Conservation (phyloP, 2,113 vertebrate genomes). For the Mola mola region DNA sequence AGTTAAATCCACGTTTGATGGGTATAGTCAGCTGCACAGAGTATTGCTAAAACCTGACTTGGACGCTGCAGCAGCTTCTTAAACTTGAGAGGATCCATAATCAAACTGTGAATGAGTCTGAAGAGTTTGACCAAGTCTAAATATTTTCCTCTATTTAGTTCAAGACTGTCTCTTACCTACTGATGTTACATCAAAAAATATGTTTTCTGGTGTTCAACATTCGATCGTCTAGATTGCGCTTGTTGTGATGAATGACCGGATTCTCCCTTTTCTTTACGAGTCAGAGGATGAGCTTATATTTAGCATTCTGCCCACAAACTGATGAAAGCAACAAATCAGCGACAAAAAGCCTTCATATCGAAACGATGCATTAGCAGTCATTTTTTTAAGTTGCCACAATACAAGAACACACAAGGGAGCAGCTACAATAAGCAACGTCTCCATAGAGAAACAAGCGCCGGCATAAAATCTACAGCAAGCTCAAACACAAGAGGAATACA, state of each 20-base stretch:
- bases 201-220: neutral
- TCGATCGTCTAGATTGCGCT: neutral
- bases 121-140: too few species aligned
- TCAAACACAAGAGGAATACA: conserved; percentile 66
- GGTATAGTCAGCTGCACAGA: too few species aligned
- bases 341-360: conserved; percentile 23
- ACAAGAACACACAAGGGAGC: conserved; percentile 61
- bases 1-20: too few species aligned
- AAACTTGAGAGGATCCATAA: too few species aligned
- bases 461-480: conserved; percentile 61
- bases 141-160: too few species aligned
- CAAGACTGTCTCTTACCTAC: too few species aligned
- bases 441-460: conserved; percentile 43
- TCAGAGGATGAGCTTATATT: conserved; percentile 6
- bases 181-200: too few species aligned
- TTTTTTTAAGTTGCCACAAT: conserved; percentile 56
- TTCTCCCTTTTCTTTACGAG: neutral
- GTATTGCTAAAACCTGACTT: too few species aligned
- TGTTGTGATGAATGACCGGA: conserved; percentile 5
- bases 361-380: conserved; percentile 30
- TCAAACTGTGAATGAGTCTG: too few species aligned
- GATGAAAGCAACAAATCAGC: conserved; percentile 43
- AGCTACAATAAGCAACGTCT: conserved; percentile 53
- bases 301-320: conserved; percentile 3
- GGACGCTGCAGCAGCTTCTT: too few species aligned